Base-by-base conservation (phyloP, 2,888 invertebrate genomes). In the Pandemis heparana region DNA sequence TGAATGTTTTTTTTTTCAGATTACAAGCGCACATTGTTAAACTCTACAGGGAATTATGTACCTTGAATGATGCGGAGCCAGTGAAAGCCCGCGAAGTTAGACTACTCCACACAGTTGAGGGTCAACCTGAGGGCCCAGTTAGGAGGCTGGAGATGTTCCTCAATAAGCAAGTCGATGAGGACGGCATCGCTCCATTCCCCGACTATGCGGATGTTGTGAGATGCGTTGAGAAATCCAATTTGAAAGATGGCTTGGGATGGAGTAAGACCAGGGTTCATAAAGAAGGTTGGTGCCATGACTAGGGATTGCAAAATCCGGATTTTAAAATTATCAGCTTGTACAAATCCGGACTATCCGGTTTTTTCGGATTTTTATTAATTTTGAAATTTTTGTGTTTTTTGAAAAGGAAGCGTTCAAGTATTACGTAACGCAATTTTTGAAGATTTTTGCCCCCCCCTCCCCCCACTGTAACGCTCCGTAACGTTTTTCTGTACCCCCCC, bases 121-220 rank as follows among this genome's bases (percentile, higher is more conserved):
- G 88, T 0, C 86, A 86, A 18, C 85, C 86, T 0, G 76, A 83
- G 0, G 89, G 89, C 0, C 89, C 95, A 75, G 91, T 83, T 72
- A 79, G 77, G 41, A 80, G 76, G 14, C 79, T 93, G 0, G 89
- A 92, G 76, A 12, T 75, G 1, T 87, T 87, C 60, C 81, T 93
- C 0, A 92, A 92, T 56, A 74, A 74, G 0, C 86, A 85, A 0
- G 85, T 88, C 8, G 86, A 83, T 0, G 75, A 69, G 9, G 80
- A 86, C 23, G 92, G 92, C 0, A 66, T 80, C 6, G 85, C 88
- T 0, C 82, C 81, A 0, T 91, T 92, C 66, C 96, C 92, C 12
- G 96, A 92, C 85, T 95, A 94, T 80, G 83, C 81, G 32, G 95
- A 95, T 81, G 92, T 93, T 0, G 77, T 87, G 0, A 72, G 80